Conservation (phyloP, 1,140 invertebrate genomes). For the Ectropis grisescens region DNA sequence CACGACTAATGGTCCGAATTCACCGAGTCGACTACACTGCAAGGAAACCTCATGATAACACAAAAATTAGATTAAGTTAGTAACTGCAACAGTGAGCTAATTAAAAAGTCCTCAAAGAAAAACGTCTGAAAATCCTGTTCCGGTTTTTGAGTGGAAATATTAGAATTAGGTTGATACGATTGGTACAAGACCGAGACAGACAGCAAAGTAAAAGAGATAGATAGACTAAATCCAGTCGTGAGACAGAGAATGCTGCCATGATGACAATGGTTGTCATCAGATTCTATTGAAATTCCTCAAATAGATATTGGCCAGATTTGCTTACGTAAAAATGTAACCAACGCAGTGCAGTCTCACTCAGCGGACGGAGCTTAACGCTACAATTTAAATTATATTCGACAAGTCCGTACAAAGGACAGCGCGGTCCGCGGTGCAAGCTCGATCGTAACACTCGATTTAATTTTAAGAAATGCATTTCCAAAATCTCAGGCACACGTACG, state of each 20-base stretch:
- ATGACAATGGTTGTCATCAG: too few species aligned
- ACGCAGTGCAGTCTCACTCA: too few species aligned
- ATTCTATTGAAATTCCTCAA: too few species aligned
- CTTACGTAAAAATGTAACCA: too few species aligned
- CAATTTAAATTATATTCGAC: conserved; percentile 55
- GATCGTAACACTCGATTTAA: conserved; percentile 50
- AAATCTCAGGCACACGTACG: conserved; percentile 50
- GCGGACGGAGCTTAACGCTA: too few species aligned
- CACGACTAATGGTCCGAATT: conserved; percentile 34
- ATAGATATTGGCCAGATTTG: too few species aligned
- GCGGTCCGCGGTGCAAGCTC: conserved; percentile 58
- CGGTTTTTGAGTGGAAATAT: conserved; percentile 56
- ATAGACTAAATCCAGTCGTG: too few species aligned
- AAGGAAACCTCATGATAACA: conserved; percentile 35
- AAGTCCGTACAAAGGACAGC: conserved; percentile 50
- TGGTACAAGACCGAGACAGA: too few species aligned
- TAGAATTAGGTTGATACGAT: too few species aligned
- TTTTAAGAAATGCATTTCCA: conserved; percentile 62
- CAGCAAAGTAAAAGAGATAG: too few species aligned
- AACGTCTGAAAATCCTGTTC: conserved; percentile 56
- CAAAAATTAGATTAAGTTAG: conserved; percentile 35
- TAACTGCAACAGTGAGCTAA: conserved; percentile 65
- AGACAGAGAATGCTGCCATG: too few species aligned
- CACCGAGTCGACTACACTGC: too few species aligned
- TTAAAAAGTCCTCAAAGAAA: conserved; percentile 37